phyloP scores from a whole-genome alignment of 2,113 vertebrate species.

The Sylvicapra grimmia region DNA sequence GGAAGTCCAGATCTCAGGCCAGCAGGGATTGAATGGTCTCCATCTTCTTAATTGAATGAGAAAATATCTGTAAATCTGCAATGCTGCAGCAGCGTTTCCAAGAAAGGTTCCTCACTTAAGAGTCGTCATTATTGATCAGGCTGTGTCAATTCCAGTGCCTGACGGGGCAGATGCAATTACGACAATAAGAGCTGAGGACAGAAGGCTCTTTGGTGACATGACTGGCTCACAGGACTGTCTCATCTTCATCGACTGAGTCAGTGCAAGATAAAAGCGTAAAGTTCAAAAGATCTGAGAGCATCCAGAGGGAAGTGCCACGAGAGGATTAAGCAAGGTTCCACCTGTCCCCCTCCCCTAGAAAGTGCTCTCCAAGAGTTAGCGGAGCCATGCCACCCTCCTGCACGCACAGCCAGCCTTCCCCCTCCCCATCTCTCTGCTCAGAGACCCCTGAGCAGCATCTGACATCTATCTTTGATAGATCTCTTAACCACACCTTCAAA shows the following conservation, averaged over 20 bases:
- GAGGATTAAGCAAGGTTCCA: not conserved
- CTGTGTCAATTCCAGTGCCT: constrained; percentile 76
- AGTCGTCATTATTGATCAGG: constrained; percentile 76
- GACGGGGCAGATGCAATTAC: constrained; percentile 72
- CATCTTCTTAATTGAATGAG: constrained; percentile 83
- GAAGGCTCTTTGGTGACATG: constrained; percentile 53
- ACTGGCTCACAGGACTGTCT: constrained; percentile 16
- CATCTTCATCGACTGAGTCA: constrained; percentile 28
- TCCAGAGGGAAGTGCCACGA: not conserved
- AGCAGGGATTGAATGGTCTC: constrained; percentile 77
- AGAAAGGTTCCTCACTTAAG: constrained; percentile 74
- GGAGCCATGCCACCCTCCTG: not conserved
- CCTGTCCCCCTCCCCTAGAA: not conserved
- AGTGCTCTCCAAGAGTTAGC: not conserved
- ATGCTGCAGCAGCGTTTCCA: constrained; percentile 61
- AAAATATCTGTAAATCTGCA: constrained; percentile 80
- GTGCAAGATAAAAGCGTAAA: constrained; percentile 15
- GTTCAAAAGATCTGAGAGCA: constrained; percentile 4
- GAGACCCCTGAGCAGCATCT: not conserved
- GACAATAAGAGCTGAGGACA: constrained; percentile 65
- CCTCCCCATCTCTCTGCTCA: not conserved
- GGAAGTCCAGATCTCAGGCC: constrained; percentile 75
- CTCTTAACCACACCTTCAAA: not conserved
- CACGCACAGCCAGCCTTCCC: accelerated
- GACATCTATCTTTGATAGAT: not conserved